Conservation (phyloP, 2,888 invertebrate genomes). For the Stomorhina lunata region DNA sequence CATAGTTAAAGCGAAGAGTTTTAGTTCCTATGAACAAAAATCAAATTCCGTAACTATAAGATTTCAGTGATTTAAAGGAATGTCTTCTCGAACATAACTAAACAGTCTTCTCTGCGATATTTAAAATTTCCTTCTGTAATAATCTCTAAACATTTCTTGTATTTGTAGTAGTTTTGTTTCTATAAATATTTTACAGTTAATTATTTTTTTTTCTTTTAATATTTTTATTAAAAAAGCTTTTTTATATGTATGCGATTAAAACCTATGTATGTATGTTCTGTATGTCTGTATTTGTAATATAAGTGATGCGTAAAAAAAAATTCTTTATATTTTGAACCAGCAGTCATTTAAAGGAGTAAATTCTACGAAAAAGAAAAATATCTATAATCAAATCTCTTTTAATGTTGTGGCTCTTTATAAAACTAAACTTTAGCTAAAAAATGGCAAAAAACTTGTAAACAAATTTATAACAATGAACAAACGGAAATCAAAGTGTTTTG, state of each 20-base stretch:
- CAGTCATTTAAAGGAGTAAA: slow-evolving; percentile 22
- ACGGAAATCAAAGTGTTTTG: background rate
- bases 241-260: background rate
- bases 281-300: slow-evolving; percentile 5
- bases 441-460: slow-evolving; percentile 52
- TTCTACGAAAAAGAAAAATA: background rate
- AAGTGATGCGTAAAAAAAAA: slow-evolving; percentile 26
- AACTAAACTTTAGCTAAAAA: slow-evolving; percentile 15
- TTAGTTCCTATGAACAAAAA: no score
- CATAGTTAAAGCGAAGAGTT: no score
- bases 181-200: no score
- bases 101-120: no score
- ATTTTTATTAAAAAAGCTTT: slow-evolving; percentile 41
- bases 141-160: background rate
- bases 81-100: no score
- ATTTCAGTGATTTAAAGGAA: no score
- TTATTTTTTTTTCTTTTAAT: slow-evolving; percentile 3
- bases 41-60: no score
- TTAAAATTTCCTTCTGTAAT: slow-evolving; percentile 29
- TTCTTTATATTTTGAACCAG: background rate
- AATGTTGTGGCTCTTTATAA: slow-evolving; percentile 12
- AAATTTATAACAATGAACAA: slow-evolving; percentile 36
- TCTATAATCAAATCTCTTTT: no score
- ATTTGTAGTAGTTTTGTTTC: slow-evolving; percentile 37
- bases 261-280: background rate